Evolutionary conservation across 2,797 vertebrate species (phyloP), one percentile per base, ranked within the genome.

Genomic region (Lates japonicus): DNA sequence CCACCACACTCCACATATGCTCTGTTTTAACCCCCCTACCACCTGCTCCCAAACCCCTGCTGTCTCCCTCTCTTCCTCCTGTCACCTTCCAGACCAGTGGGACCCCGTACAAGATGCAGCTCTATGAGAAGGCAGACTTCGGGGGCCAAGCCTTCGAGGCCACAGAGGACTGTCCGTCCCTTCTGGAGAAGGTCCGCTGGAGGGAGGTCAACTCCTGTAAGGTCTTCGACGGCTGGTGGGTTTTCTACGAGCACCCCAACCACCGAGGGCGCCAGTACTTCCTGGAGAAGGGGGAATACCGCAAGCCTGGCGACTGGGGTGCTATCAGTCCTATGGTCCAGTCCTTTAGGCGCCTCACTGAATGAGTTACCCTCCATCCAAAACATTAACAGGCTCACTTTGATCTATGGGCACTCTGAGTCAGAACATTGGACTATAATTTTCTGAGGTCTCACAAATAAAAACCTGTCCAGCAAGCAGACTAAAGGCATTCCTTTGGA

Each of bases 211-310:
- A 97, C 3, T 97, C 97, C 89, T 98, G 96, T 84, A 97, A 97
- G 89, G 96, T 98, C 80, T 89, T 95, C 65, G 97, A 97, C 0
- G 97, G 97, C 1, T 96, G 93, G 89, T 98, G 97, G 97, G 93
- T 98, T 77, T 97, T 98, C 95, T 98, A 97, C 0, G 97, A 99
- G 92, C 95, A 97, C 1, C 95, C 97, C 84, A 98, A 97, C 93
- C 98, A 96, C 94, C 95, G 93, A 0, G 97, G 97, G 46, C 93
- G 96, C 78, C 97, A 98, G 94, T 98, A 98, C 92, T 93, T 98
- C 90, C 94, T 99, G 93, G 96, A 97, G 90, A 97, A 97, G 89
- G 97, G 97, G 8, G 97, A 97, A 25, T 98, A 98, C 93, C 95
- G 94, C 84, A 98, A 97, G 76, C 96, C 97, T 0, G 93, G 95